Percentiles rank a stretch among this genome's conserved stretches.
Conservation (phyloP, 2,888 invertebrate species). For the Pristionchus entomophagus region DNA sequence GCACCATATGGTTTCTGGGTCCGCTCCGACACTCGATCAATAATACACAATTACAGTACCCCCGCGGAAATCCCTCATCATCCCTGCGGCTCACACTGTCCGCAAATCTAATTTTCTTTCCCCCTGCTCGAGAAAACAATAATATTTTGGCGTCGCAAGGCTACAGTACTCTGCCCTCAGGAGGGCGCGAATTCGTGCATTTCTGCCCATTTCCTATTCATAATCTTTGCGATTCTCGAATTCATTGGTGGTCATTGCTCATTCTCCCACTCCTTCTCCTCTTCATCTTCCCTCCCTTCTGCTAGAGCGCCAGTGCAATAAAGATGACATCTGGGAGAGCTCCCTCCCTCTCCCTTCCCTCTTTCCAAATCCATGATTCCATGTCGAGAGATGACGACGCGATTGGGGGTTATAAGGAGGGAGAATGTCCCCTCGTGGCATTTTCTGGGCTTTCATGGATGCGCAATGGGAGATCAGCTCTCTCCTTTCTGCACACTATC, state of each 20-base stretch:
- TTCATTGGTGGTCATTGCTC: not conserved
- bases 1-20: not conserved
- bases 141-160: not conserved
- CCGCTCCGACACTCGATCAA: not conserved
- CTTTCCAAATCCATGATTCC: conserved; percentile 27
- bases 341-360: not conserved
- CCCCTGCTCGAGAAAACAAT: not conserved
- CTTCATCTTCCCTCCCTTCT: not conserved
- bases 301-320: not conserved
- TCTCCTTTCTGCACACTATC: too few species aligned
- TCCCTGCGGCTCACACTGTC: not conserved
- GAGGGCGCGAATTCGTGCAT: not conserved
- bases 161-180: not conserved
- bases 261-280: not conserved
- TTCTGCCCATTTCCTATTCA: not conserved
- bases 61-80: not conserved
- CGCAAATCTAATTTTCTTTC: not conserved
- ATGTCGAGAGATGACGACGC: not conserved
- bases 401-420: too few species aligned
- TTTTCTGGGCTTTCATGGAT: too few species aligned
- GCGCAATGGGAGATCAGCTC: too few species aligned
- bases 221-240: conserved; percentile 11
- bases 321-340: not conserved
- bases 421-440: too few species aligned
- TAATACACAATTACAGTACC: not conserved